Base-by-base conservation (phyloP, 2,797 vertebrate genomes). In the Schizothorax lantsangensis region DNA sequence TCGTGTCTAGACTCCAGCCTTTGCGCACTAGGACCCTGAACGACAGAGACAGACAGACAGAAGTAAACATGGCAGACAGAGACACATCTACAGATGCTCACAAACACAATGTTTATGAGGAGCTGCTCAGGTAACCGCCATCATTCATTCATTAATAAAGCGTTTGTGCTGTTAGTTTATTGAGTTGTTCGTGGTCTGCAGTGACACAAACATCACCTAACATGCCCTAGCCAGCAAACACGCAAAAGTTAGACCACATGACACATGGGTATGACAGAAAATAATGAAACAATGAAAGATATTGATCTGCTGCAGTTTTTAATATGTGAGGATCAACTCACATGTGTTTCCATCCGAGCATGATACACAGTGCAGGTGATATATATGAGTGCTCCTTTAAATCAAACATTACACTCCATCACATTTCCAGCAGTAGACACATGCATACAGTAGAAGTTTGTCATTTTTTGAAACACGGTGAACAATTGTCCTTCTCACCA, bases 51-150 rank as follows among this genome's bases (percentile, higher is more conserved):
- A 43, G 7, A 38, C 1, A 0, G 2, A 10, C 43, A 3, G 54
- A 40, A 4, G 14, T 47, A 88, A 93, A 92, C 83, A 96, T 96
- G 95, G 95, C 94, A 87, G 94, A 95, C 47, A 87, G 86, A 57
- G 90, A 92, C 85, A 90, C 72, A 8, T n/a, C 66, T 3, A 30
- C 36, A 47, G 49, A 45, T 72, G 6, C 36, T 36, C 30, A n/a
- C 49, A 72, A 72, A 71, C 47, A n/a, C 11, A 33, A 2, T 23
- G 26, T 71, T 14, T 79, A 0, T 57, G 68, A 47, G 59, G 75
- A 52, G 49, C 15, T n/a, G 1, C 21, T 14, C 79, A 77, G 1
- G 45, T 0, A 26, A 85, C 85, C 26, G 88, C 92, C 26, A 91
- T 79, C 77, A 91, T 14, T 21, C 52, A n/a, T 87, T 54, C 94